Conservation (phyloP, 2,113 vertebrate species). For the Speoplatyrhinus poulsoni region DNA sequence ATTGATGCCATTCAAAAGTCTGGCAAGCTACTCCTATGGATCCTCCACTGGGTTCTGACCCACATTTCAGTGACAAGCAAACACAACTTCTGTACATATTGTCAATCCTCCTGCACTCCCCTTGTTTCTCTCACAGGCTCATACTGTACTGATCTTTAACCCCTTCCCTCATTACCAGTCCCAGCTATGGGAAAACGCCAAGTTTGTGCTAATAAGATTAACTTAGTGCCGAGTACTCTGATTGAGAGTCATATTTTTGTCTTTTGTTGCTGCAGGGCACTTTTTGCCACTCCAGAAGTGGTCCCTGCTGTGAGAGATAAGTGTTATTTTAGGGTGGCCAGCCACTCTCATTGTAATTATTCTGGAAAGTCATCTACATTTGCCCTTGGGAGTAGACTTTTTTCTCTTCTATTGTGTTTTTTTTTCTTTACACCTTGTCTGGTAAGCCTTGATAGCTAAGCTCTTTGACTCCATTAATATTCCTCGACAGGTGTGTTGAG, state of each 20-base stretch:
- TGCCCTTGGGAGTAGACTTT: constrained; percentile 9
- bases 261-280: constrained; percentile 34
- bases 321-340: constrained; percentile 37
- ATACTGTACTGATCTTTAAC: constrained; percentile 3
- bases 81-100: constrained; percentile 67
- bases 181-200: constrained; percentile 41
- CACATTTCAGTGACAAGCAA: constrained; percentile 72
- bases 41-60: constrained; percentile 72
- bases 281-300: constrained; percentile 16
- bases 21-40: constrained; percentile 32
- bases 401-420: constrained; percentile 4
- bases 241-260: constrained; percentile 54
- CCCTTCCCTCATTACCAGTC: constrained; percentile 1
- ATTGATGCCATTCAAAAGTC: constrained; percentile 48
- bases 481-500: constrained; percentile 16
- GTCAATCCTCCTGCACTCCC: constrained; percentile 14
- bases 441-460: constrained; percentile 17
- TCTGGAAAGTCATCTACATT: too few species aligned
- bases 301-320: constrained; percentile 43
- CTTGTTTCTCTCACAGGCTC: constrained; percentile 18
- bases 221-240: constrained; percentile 56
- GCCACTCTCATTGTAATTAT: constrained; percentile 10
- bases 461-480: not conserved
- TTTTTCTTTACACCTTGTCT: constrained; percentile 24
- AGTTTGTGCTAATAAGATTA: constrained; percentile 58